Evolutionary conservation across 2,113 vertebrate species (phyloP).

Genomic region (Tichodroma muraria): DNA sequence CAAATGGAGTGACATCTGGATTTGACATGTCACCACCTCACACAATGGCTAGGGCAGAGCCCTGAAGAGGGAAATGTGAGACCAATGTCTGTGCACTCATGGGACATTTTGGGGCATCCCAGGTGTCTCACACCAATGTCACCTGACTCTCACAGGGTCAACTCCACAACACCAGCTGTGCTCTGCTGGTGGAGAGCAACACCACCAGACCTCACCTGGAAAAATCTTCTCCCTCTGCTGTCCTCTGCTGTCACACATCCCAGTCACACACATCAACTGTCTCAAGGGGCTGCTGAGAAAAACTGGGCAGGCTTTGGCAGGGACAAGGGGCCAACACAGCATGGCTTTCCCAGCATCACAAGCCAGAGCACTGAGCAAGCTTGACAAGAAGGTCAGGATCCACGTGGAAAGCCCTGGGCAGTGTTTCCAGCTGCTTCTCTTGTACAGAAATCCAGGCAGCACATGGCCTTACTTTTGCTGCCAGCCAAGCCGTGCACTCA

Average conservation of each 20-base stretch:
- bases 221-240: not conserved
- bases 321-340: not conserved
- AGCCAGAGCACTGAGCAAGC: not conserved
- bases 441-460: not conserved
- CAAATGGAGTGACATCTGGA: not conserved
- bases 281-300: not conserved
- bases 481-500: not conserved
- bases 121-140: not conserved
- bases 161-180: not conserved
- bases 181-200: not conserved
- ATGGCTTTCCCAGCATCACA: not conserved
- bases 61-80: not conserved
- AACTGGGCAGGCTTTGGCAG: not conserved
- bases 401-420: not conserved
- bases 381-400: not conserved
- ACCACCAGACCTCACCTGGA: not conserved
- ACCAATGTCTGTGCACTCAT: not conserved
- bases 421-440: conserved; percentile 5
- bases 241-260: not conserved
- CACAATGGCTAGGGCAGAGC: not conserved
- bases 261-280: not conserved
- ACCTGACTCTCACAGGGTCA: not conserved
- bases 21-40: not conserved
- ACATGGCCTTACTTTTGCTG: not conserved
- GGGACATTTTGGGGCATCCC: not conserved